Evolutionary conservation across 2,888 invertebrate species (phyloP), one percentile per base, ranked within the genome.

Genomic region (Calliopum simillimum): DNA sequence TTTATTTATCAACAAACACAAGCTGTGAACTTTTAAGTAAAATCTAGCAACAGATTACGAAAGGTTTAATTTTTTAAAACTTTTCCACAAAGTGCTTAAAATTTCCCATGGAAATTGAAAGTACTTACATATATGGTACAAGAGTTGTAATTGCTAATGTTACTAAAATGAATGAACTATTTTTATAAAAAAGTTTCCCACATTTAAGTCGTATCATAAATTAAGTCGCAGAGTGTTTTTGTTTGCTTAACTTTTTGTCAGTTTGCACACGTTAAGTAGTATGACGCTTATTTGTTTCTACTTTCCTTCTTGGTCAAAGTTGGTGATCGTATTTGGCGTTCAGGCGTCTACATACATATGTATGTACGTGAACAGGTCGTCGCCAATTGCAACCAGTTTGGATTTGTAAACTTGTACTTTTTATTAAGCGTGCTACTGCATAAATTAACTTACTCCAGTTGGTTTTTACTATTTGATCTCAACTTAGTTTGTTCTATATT

Each of bases 91-190:
- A 43, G 19, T n/a, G n/a, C 2, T 3, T 8, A 59, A 59, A 59
- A 16, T 13, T 33, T 59, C 59, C 25, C 59, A 41, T 59, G 19
- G 12, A 59, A 59, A 59, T 43, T 43, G 59, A 59, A 59, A 59
- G 59, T 41, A 19, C 12, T 33, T 59, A 19, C 41, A 8, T 33
- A 12, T 51, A n/a, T n/a, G n/a, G 51, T 12, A 51, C 51, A 2
- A 51, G 1, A 16, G 16, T n/a, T n/a, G 49, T 16, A 49, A 49
- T 5, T 19, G 5, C 21, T 12, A 11, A 12, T 51, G 11, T 51
- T 5, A 11, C 51, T n/a, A 21, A n/a, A 8, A 16, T 51, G n/a
- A 19, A 16, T 16, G n/a, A n/a, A 12, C n/a, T 41, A 14, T 41
- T 43, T 33, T 12, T 43, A 41, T 59, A 19, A 41, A 59, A 59